Conservation (phyloP, 2,888 invertebrate genomes). For the Crepidodera aurea region DNA sequence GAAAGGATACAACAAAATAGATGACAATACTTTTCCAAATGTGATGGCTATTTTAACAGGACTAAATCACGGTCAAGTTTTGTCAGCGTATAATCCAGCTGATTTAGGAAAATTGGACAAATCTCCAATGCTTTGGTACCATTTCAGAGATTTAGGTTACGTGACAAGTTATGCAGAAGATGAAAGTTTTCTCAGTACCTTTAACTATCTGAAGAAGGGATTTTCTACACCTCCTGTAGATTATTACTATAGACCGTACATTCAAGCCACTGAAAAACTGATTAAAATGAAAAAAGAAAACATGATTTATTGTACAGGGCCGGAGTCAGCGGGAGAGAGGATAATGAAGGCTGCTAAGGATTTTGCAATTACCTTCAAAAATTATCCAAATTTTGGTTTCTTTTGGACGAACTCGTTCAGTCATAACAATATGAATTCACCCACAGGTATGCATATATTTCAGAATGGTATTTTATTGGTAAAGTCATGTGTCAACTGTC, state of each 20-base stretch:
- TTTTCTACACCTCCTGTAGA: slow-evolving; percentile 64
- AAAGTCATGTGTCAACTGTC: too few relatives aligned
- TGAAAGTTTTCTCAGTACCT: slow-evolving; percentile 74
- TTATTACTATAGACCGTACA: slow-evolving; percentile 41
- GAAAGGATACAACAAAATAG: slow-evolving; percentile 69
- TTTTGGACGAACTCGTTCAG: slow-evolving; percentile 84
- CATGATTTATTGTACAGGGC: slow-evolving; percentile 68
- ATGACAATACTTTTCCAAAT: slow-evolving; percentile 91
- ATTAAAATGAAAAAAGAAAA: slow-evolving; percentile 63
- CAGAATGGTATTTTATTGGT: too few relatives aligned
- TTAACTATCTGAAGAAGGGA: slow-evolving; percentile 76
- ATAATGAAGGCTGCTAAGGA: slow-evolving; percentile 74
- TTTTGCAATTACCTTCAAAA: slow-evolving; percentile 63
- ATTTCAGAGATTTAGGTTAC: slow-evolving; percentile 75
- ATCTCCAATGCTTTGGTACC: slow-evolving; percentile 81
- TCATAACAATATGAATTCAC: slow-evolving; percentile 75
- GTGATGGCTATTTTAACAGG: slow-evolving; percentile 84
- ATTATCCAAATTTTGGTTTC: slow-evolving; percentile 74
- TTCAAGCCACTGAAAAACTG: slow-evolving; percentile 71
- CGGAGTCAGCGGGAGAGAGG: slow-evolving; percentile 71
- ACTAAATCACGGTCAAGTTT: slow-evolving; percentile 59
- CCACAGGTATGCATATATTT: too few relatives aligned
- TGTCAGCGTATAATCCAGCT: slow-evolving; percentile 61
- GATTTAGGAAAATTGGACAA: slow-evolving; percentile 70
- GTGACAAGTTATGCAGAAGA: slow-evolving; percentile 85